Percentiles rank a stretch among this genome's conserved stretches.
phyloP scores from a whole-genome alignment of 2,888 invertebrate species.

The Mycalesis mineus region DNA sequence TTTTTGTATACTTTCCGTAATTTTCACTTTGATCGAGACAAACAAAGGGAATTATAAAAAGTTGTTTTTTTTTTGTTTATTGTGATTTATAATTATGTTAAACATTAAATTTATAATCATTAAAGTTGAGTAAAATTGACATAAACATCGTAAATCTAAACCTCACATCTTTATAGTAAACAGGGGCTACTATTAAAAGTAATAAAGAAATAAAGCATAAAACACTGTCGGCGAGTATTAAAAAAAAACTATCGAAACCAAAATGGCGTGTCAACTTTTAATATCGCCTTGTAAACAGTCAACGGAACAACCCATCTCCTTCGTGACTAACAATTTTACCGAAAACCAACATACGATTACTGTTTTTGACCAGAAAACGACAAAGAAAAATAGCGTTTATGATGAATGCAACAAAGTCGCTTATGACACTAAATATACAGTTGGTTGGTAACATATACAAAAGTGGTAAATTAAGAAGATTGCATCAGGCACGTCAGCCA shows the following conservation, averaged over 20 bases:
- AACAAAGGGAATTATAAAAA: constrained; percentile 29
- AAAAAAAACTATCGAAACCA: constrained; percentile 43
- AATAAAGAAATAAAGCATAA: constrained; percentile 16
- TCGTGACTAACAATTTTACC: constrained; percentile 65
- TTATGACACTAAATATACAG: neutral
- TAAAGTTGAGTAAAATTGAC: too few species aligned
- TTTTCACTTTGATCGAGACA: constrained; percentile 51
- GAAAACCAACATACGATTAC: constrained; percentile 33
- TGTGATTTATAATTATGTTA: too few species aligned
- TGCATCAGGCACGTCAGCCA: constrained; percentile 63
- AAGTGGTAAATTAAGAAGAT: constrained; percentile 50
- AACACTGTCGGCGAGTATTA: constrained; percentile 13
- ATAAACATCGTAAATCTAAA: neutral
- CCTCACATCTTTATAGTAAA: neutral
- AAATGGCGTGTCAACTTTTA: constrained; percentile 62
- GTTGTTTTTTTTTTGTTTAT: neutral
- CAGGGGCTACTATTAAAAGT: neutral
- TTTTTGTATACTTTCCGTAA: constrained; percentile 45
- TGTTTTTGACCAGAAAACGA: neutral
- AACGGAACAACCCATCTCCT: constrained; percentile 52
- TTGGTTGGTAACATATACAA: neutral
- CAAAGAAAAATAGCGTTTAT: neutral
- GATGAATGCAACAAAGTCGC: neutral
- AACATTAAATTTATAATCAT: too few species aligned
- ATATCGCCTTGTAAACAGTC: constrained; percentile 64